A percentile compares a stretch with the other conserved stretches of the same genome.
Conservation (phyloP, 2,113 vertebrate species). For the human (Homo sapiens) region DNA sequence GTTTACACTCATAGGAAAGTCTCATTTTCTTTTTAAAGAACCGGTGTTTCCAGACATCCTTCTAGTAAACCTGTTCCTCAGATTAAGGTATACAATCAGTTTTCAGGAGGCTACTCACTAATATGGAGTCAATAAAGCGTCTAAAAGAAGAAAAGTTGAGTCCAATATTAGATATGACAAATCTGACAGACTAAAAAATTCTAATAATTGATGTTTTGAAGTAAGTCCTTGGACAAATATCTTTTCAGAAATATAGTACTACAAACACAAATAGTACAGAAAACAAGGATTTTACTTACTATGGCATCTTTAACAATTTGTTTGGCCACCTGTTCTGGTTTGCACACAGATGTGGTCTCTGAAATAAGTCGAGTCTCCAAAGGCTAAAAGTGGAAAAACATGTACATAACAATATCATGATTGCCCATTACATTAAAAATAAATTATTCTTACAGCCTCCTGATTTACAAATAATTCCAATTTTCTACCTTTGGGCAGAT, state of each 20-base stretch:
- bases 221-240: not conserved
- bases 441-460: not conserved
- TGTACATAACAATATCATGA: not conserved
- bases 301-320: slow-evolving; percentile 94
- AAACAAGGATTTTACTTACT: slow-evolving; percentile 85
- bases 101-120: not conserved
- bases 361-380: slow-evolving; percentile 97
- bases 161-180: not conserved
- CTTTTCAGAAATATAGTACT: not conserved
- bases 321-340: slow-evolving; percentile 96
- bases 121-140: not conserved
- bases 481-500: not conserved
- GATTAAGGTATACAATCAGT: not conserved
- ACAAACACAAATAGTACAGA: not conserved
- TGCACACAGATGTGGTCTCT: slow-evolving; percentile 94
- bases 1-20: not conserved
- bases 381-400: slow-evolving; percentile 84
- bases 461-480: not conserved
- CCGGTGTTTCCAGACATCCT: not conserved
- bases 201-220: not conserved
- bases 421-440: slow-evolving; percentile 1
- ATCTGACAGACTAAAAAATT: not conserved
- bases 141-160: not conserved
- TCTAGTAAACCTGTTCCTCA: not conserved
- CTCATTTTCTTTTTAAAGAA: not conserved